Percentiles rank a stretch among this genome's conserved stretches.
Conservation (phyloP, 1,140 invertebrate species). For the Harlomillsia oculata region DNA sequence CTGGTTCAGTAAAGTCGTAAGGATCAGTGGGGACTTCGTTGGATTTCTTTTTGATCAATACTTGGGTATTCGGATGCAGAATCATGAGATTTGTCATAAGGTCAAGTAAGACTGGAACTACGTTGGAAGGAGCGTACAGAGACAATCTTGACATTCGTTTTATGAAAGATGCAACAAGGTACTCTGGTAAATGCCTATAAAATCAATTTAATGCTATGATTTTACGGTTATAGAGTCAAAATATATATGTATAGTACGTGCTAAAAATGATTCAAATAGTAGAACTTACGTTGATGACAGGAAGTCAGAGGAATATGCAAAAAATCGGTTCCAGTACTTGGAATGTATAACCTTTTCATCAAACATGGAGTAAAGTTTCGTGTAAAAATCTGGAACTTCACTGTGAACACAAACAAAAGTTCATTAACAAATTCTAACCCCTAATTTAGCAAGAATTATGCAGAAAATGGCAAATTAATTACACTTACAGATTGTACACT, state of each 20-base stretch:
- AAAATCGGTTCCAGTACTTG: slow-evolving; percentile 74
- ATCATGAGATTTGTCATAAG: slow-evolving; percentile 80
- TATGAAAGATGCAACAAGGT: slow-evolving; percentile 82
- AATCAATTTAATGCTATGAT: slow-evolving; percentile 29
- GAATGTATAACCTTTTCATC: slow-evolving; percentile 80
- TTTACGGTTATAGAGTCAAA: too few species aligned
- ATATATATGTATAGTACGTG: too few species aligned
- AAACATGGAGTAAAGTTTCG: slow-evolving; percentile 85
- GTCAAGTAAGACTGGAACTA: slow-evolving; percentile 65
- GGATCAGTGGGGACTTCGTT: slow-evolving; percentile 54
- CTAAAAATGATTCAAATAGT: too few species aligned
- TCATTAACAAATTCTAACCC: slow-evolving; percentile 6
- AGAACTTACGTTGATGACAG: slow-evolving; percentile 73
- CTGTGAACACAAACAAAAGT: slow-evolving; percentile 41
- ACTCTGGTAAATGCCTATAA: slow-evolving; percentile 76
- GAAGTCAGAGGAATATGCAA: slow-evolving; percentile 81
- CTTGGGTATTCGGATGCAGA: slow-evolving; percentile 71
- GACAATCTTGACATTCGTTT: slow-evolving; percentile 76
- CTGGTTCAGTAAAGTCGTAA: slow-evolving; percentile 65
- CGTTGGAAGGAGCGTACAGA: slow-evolving; percentile 67
- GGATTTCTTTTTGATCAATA: slow-evolving; percentile 48
- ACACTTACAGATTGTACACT: slow-evolving; percentile 68
- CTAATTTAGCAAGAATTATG: slow-evolving; percentile 5
- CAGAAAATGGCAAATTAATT: slow-evolving; percentile 3
- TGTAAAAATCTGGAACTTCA: slow-evolving; percentile 90